Evolutionary conservation across 2,888 invertebrate genomes (phyloP).

Genomic region (Polydrusus cervinus): DNA sequence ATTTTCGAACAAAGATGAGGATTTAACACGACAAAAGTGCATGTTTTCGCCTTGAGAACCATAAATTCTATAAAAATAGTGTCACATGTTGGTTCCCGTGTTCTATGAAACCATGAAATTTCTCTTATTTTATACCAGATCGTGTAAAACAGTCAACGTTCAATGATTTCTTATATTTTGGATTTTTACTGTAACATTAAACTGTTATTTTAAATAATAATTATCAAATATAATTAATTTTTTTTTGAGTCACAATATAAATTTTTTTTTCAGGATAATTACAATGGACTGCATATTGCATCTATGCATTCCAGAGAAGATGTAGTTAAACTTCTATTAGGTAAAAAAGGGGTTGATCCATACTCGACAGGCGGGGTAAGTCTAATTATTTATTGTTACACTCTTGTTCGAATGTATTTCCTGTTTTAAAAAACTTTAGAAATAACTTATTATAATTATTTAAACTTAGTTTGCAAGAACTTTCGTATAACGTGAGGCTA

Average conservation of each 20-base stretch:
- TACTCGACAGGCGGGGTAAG: slow-evolving; percentile 95
- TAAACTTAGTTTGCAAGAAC: neutral
- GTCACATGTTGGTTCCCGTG: neutral
- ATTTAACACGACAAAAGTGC: slow-evolving; percentile 8
- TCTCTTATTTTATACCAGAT: too few species aligned
- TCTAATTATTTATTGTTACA: slow-evolving; percentile 60
- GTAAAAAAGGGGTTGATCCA: slow-evolving; percentile 92
- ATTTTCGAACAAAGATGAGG: neutral
- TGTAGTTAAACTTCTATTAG: slow-evolving; percentile 90
- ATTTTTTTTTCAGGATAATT: slow-evolving; percentile 88
- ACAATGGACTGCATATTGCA: slow-evolving; percentile 95
- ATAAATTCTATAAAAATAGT: neutral
- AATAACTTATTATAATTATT: slow-evolving; percentile 20
- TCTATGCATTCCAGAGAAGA: slow-evolving; percentile 96
- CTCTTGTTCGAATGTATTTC: neutral
- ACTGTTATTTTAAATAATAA: too few species aligned
- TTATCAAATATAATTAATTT: too few species aligned
- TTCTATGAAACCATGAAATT: neutral
- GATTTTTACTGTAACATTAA: too few species aligned
- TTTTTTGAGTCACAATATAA: too few species aligned
- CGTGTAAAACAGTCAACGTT: too few species aligned
- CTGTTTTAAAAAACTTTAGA: neutral
- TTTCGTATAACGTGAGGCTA: slow-evolving; percentile 20
- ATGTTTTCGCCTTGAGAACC: neutral
- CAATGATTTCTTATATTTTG: neutral